Evolutionary conservation across 2,888 invertebrate genomes (phyloP), one percentile per base, ranked within the genome.

Genomic region (Ganaspis brasiliensis): DNA sequence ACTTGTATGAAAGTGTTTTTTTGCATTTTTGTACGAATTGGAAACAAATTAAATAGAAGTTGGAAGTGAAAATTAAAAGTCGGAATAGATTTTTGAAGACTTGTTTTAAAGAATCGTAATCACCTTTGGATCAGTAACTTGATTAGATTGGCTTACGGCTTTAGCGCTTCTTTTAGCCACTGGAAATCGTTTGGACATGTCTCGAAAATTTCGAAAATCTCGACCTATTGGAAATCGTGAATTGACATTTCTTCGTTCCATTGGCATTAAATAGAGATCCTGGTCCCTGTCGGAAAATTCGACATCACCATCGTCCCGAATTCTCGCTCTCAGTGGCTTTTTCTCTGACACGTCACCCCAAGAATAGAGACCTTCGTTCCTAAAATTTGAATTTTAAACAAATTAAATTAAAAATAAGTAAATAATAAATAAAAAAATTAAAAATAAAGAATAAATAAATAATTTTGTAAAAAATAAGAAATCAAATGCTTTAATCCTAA

Each of bases 101-200:
- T 12, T 14, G 26, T 31, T 35, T 5, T 5, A 35, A 52, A 9
- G 16, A 40, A 19, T 40, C 21, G 9, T 24, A 55, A 73, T 73
- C 85, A 90, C 90, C 86, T 91, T 89, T 1, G 91, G 89, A 83
- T 91, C 91, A 14, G 88, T 90, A n/a, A 80, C 78, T 76, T 88
- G 85, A 71, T 85, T 82, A 19, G 87, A 87, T 21, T 76, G 81
- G 55, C 82, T 83, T 19, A 86, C 71, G 0, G 88, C 81, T 70
- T 89, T 89, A 1, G 89, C 85, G 61, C 91, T 91, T 57, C 91
- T 87, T 74, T 91, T 91, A 3, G 89, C 80, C 3, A 91, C 81
- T 0, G 90, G 88, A 75, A 87, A 91, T 5, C 89, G 85, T 70
- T 90, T 91, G 16, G 79, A 67, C 37, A 86, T 37, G 24, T 81